These are phyloP conservation scores for Ormyrus labotus DNA, from an alignment of 2,888 invertebrate genomes.

Conservation along the genomic window DNA sequence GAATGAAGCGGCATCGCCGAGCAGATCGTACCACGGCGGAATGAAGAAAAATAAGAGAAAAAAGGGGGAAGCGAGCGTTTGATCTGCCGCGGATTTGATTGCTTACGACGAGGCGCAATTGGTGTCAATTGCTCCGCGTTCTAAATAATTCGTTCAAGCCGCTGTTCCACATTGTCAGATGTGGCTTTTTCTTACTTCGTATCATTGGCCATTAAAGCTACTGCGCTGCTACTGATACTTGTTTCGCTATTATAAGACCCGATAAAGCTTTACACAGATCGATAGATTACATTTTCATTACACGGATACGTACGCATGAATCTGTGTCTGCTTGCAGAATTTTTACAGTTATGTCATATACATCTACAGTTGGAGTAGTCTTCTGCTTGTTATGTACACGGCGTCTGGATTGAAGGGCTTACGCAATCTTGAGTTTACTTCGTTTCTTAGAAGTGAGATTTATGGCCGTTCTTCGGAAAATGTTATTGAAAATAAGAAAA, in stretches of 20 bases:
- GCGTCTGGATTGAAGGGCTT: not conserved
- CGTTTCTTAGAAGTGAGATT: constrained; percentile 9
- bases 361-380: too few species aligned
- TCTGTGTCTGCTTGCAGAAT: too few species aligned
- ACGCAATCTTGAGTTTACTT: not conserved
- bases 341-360: too few species aligned
- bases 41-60: not conserved
- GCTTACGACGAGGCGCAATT: constrained; percentile 62
- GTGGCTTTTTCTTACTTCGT: too few species aligned
- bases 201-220: too few species aligned
- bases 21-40: not conserved
- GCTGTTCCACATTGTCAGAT: constrained; percentile 19
- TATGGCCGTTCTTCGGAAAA: not conserved
- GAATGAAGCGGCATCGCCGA: not conserved
- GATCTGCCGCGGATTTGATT: constrained; percentile 29
- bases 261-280: too few species aligned
- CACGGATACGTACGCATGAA: too few species aligned
- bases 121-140: constrained; percentile 70
- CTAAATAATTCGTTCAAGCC: constrained; percentile 66
- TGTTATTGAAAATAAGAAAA: not conserved
- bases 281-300: too few species aligned
- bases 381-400: too few species aligned
- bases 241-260: too few species aligned
- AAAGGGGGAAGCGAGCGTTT: not conserved
- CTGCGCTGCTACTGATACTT: too few species aligned